Evolutionary conservation across 2,113 vertebrate species (phyloP).

Genomic region (Lipophrys pholis): DNA sequence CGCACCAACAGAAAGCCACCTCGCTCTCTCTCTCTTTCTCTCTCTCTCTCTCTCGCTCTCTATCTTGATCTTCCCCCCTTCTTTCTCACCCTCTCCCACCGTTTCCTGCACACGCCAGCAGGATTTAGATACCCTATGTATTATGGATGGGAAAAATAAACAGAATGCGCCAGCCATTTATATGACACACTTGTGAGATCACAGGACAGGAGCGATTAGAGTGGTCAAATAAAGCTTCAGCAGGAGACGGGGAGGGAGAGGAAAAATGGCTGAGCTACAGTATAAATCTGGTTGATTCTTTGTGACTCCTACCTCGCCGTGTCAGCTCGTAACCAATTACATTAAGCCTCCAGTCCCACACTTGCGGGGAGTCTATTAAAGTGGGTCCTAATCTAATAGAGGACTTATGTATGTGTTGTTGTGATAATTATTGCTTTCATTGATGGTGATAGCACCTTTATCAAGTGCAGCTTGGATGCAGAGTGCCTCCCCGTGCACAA

Average conservation of each 20-base stretch:
- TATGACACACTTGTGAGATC: constrained; percentile 78
- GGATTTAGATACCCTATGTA: constrained; percentile 80
- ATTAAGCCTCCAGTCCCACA: constrained; percentile 67
- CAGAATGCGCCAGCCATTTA: constrained; percentile 74
- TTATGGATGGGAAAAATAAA: constrained; percentile 82
- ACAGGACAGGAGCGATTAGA: constrained; percentile 75
- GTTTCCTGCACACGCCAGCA: constrained; percentile 74
- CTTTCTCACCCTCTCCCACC: constrained; percentile 23
- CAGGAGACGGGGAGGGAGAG: neutral
- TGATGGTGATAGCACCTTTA: constrained; percentile 75
- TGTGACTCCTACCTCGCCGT: constrained; percentile 38
- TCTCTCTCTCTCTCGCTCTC: constrained; percentile 13
- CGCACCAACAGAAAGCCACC: constrained; percentile 72
- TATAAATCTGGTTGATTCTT: constrained; percentile 64
- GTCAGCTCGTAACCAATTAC: constrained; percentile 74
- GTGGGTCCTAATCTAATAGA: constrained; percentile 72
- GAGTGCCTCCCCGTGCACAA: constrained; percentile 54
- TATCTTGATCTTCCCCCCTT: too few relatives aligned
- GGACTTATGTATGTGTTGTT: constrained; percentile 74
- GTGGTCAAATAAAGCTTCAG: constrained; percentile 73
- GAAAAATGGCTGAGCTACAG: constrained; percentile 3
- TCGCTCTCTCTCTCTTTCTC: constrained; percentile 23
- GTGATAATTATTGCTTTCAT: constrained; percentile 77
- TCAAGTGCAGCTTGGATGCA: constrained; percentile 61
- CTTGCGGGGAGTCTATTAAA: constrained; percentile 75